Base-by-base conservation (phyloP, 2,113 vertebrate species). In the Suncus etruscus region DNA sequence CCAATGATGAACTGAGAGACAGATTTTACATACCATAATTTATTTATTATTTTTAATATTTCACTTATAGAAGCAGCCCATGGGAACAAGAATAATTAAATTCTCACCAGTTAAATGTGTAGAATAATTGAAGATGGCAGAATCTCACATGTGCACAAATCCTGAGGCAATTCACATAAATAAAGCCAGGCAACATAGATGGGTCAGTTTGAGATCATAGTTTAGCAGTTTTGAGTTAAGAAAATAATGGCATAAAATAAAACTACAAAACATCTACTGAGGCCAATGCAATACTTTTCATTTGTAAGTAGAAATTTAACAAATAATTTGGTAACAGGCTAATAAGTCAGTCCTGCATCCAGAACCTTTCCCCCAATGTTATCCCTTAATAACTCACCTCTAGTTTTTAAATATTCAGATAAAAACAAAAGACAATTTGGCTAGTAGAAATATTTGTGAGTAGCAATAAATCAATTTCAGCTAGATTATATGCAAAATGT, bases 51-150 rank as follows among this genome's bases (percentile, higher is more conserved):
- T 91, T 93, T 83, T 51, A 72, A 86, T 58, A 87, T 89, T 14
- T 70, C 54, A 50, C 80, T 73, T 92, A 11, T 86, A 32, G 54
- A 63, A 91, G 61, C 66, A 84, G 50, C 54, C 61, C 86, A n/a
- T 86, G 78, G 90, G 82, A 90, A 85, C 27, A 47, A 63, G 20
- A 47, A 39, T 93, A 93, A 93, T 94, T 93, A 90, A 90, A 89
- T 96, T 90, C 85, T 76, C 70, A 85, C 70, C 48, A 86, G 86
- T 91, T 76, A 90, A 95, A 87, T 63, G 66, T 91, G 50, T 27
- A 85, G 58, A 92, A 90, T 94, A 92, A 92, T 93, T 95, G 74
- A 94, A 94, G 18, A 76, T 75, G 70, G 89, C 70, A 87, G 70
- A 79, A 85, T 74, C 72, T 87, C 88, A 73, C 70, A 22, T 10